A percentile compares a stretch with the other conserved stretches of the same genome.
Evolutionary conservation across 2,888 invertebrate species (phyloP).

Genomic region (Poecilobothrus nobilitatus): DNA sequence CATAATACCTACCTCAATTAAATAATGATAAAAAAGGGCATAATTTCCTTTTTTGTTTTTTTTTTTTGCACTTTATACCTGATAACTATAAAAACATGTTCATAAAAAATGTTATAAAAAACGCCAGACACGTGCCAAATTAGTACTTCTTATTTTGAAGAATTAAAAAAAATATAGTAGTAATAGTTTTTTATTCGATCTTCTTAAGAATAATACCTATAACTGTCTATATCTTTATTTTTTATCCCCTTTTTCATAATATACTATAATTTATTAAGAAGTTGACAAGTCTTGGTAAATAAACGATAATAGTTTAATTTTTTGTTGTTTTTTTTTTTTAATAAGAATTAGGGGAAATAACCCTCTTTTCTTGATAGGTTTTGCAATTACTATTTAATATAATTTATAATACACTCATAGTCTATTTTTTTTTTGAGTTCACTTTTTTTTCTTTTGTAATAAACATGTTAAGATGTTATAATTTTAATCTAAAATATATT

Average conservation of each 20-base stretch:
- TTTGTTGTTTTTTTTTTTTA: not conserved
- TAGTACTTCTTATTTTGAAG: not conserved
- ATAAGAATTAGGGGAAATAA: too few species aligned
- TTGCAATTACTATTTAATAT: too few species aligned
- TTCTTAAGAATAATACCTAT: not conserved
- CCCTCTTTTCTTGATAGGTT: too few species aligned
- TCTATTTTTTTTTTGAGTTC: too few species aligned
- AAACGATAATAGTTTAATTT: not conserved
- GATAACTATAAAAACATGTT: not conserved
- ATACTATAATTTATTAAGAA: not conserved
- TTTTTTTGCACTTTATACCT: not conserved
- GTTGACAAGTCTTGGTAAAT: slow-evolving; percentile 1
- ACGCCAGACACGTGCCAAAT: not conserved
- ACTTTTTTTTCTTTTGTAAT: too few species aligned
- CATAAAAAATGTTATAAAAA: not conserved
- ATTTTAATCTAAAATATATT: too few species aligned
- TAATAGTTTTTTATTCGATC: not conserved
- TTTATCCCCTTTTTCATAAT: not conserved
- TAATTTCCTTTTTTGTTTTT: not conserved
- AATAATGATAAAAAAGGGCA: not conserved
- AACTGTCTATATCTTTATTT: not conserved
- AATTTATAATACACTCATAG: too few species aligned
- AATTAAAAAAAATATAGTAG: too few species aligned
- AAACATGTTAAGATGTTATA: too few species aligned
- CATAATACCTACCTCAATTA: not conserved